Conservation (phyloP, 1,140 invertebrate species). For the Samia ricini region DNA sequence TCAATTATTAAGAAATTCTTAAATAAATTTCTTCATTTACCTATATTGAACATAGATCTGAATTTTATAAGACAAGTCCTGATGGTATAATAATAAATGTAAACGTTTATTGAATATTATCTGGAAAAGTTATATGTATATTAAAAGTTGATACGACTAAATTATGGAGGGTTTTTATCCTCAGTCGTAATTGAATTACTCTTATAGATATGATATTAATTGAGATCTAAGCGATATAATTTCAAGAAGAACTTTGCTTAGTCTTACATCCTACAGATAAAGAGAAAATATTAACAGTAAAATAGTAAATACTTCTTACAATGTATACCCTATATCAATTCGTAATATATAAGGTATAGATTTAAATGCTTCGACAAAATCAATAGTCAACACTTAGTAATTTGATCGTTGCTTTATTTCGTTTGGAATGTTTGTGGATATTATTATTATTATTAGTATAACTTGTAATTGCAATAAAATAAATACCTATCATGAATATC, state of each 20-base stretch:
- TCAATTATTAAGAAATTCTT: not conserved
- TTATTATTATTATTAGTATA: not conserved
- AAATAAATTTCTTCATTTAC: not conserved
- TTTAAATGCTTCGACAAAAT: not conserved
- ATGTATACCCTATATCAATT: too few relatives aligned
- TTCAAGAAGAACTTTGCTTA: not conserved
- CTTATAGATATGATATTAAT: slow-evolving; percentile 45
- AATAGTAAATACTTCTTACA: too few relatives aligned
- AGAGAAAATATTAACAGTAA: too few relatives aligned
- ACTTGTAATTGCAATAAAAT: too few relatives aligned
- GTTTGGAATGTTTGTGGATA: slow-evolving; percentile 60
- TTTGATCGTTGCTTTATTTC: slow-evolving; percentile 18
- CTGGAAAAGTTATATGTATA: too few relatives aligned
- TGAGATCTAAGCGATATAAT: slow-evolving; percentile 50
- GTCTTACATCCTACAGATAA: not conserved
- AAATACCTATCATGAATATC: too few relatives aligned
- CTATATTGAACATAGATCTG: not conserved
- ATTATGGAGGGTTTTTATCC: too few relatives aligned
- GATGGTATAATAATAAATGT: not conserved
- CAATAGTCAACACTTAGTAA: slow-evolving; percentile 7
- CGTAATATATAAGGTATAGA: too few relatives aligned
- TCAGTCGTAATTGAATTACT: too few relatives aligned
- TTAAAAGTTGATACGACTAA: too few relatives aligned
- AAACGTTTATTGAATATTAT: not conserved
- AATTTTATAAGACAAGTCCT: not conserved